Conservation (phyloP, 2,113 vertebrate genomes). For the Sclerurus mexicanus region DNA sequence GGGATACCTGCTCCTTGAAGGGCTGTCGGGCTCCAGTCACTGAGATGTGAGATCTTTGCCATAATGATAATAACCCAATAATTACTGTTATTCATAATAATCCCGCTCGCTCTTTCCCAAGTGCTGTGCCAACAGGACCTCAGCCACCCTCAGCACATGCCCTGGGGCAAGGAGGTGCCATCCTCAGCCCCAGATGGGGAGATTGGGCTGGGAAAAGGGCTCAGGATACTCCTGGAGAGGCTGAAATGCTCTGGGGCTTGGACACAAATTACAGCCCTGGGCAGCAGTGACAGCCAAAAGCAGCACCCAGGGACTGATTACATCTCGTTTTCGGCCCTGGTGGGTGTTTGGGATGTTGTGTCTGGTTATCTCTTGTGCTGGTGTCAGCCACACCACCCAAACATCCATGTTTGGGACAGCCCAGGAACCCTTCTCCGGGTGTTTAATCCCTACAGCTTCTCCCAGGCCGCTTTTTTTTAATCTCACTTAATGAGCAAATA, state of each 20-base stretch:
- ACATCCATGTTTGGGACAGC: not conserved
- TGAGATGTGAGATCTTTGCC: not conserved
- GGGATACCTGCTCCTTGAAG: not conserved
- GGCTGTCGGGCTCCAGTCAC: rapidly evolving
- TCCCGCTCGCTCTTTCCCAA: not conserved
- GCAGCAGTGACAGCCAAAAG: not conserved
- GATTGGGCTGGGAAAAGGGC: not conserved
- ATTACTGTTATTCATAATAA: not conserved
- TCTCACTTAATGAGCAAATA: not conserved
- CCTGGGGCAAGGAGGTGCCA: not conserved
- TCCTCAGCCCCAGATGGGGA: not conserved
- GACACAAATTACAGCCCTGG: not conserved
- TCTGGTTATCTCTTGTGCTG: not conserved
- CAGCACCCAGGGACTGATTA: not conserved
- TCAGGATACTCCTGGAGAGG: not conserved
- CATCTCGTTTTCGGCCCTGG: not conserved
- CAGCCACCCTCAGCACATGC: not conserved
- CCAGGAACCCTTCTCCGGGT: rapidly evolving
- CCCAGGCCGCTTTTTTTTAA: not conserved
- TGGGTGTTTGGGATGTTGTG: not conserved
- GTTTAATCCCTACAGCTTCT: not conserved
- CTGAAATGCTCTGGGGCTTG: not conserved
- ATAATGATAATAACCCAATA: not conserved
- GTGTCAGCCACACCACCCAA: not conserved
- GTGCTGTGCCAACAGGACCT: not conserved